Evolutionary conservation across 2,113 vertebrate species (phyloP).

Genomic region (Scopus umbretta): DNA sequence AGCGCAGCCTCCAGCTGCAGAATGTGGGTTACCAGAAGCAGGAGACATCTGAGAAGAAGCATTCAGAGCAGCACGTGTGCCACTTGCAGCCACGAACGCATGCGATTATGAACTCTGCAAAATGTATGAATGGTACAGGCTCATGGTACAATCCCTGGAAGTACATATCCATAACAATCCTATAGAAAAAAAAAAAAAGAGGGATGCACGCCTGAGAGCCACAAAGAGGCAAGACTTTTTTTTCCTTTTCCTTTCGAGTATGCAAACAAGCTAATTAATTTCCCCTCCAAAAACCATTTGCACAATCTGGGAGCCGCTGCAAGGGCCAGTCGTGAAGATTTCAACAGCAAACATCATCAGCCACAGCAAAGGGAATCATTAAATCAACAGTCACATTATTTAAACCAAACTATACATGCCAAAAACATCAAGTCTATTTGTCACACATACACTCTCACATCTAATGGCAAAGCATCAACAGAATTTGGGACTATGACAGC

Average conservation of each 20-base stretch:
- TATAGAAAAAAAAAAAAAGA: not conserved
- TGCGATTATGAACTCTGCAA: not conserved
- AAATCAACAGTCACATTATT: not conserved
- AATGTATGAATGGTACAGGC: not conserved
- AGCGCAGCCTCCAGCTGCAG: conserved; percentile 39
- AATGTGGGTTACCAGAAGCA: conserved; percentile 52
- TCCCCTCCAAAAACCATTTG: not conserved
- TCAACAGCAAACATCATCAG: not conserved
- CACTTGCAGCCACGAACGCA: not conserved
- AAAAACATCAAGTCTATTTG: not conserved
- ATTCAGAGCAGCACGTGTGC: conserved; percentile 51
- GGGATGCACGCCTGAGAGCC: not conserved
- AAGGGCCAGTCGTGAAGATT: not conserved
- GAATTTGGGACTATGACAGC: not conserved
- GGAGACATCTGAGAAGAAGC: conserved; percentile 47
- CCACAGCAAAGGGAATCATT: not conserved
- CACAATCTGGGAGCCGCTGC: not conserved
- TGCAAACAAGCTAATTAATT: not conserved
- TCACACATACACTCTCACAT: not conserved
- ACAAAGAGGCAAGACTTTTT: not conserved
- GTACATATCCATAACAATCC: not conserved
- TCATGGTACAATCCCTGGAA: not conserved
- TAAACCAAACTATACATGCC: not conserved
- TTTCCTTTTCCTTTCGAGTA: not conserved
- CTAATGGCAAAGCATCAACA: not conserved